These are phyloP conservation scores for Danio jaintianensis DNA, from an alignment of 2,797 vertebrate genomes.

Conservation along the genomic window DNA sequence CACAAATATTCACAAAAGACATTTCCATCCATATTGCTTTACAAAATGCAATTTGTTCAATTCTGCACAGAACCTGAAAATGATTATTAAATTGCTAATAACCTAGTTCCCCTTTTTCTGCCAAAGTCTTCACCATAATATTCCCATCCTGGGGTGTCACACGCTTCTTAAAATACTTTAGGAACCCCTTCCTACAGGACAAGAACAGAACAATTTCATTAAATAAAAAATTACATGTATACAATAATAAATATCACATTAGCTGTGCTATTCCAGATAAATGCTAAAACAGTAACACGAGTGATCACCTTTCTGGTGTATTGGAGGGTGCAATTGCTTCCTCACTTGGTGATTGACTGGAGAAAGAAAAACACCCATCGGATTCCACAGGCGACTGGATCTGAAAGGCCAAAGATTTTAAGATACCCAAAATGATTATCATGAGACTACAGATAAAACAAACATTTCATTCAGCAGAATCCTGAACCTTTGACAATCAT, in stretches of 20 bases:
- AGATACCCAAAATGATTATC: neutral
- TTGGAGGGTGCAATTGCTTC: slow-evolving; percentile 64
- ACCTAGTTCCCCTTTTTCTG: slow-evolving; percentile 65
- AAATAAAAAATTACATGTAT: neutral
- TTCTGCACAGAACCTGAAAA: no score
- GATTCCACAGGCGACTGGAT: slow-evolving; percentile 58
- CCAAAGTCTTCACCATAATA: slow-evolving; percentile 44
- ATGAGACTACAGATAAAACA: neutral
- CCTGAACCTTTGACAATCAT: neutral
- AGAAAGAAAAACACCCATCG: slow-evolving; percentile 72
- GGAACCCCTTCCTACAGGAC: slow-evolving; percentile 71
- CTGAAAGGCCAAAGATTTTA: slow-evolving; percentile 12
- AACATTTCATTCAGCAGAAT: neutral
- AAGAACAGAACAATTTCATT: slow-evolving; percentile 18
- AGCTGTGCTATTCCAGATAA: neutral
- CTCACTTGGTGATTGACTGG: slow-evolving; percentile 68
- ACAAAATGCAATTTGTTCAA: no score
- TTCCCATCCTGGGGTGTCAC: slow-evolving; percentile 74
- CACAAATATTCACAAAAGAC: no score
- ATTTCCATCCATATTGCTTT: no score
- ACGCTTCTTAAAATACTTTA: slow-evolving; percentile 72
- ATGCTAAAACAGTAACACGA: neutral
- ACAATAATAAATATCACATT: neutral
- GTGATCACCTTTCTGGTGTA: slow-evolving; percentile 71
- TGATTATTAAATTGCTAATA: no score